A percentile compares a stretch with the other conserved stretches of the same genome.
Evolutionary conservation across 2,113 vertebrate genomes (phyloP).

Genomic region (Meleagris gallopavo): DNA sequence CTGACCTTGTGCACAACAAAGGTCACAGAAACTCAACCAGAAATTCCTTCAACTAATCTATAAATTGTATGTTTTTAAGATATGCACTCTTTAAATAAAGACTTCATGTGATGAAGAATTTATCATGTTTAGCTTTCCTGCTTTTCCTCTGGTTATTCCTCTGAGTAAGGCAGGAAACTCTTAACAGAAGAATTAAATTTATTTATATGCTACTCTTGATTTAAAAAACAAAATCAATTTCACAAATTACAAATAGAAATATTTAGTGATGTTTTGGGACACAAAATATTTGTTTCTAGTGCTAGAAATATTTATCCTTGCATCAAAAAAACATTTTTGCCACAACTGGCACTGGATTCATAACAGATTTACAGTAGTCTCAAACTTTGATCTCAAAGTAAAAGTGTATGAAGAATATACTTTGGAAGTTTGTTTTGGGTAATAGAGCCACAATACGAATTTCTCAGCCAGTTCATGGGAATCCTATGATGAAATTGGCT

Average conservation of each 20-base stretch:
- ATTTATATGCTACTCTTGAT: not conserved
- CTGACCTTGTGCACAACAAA: slow-evolving; percentile 57
- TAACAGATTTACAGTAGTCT: not conserved
- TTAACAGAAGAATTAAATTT: not conserved
- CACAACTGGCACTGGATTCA: not conserved
- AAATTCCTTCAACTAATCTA: slow-evolving; percentile 32
- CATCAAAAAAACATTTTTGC: not conserved
- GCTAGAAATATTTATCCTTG: not conserved
- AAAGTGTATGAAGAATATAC: not conserved
- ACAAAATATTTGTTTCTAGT: not conserved
- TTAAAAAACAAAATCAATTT: not conserved
- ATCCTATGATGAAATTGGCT: not conserved
- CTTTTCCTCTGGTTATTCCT: not conserved
- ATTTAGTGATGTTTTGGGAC: not conserved
- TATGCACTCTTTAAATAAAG: not conserved
- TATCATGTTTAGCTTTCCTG: not conserved
- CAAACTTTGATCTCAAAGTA: not conserved
- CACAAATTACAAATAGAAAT: not conserved
- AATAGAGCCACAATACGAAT: not conserved
- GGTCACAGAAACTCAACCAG: slow-evolving; percentile 33
- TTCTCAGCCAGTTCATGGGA: not conserved
- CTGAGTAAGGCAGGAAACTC: not conserved
- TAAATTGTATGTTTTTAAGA: not conserved
- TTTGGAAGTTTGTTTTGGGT: not conserved
- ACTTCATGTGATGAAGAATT: not conserved